phyloP scores from a whole-genome alignment of 2,888 invertebrate species.

The Acanthosepion pharaonis region DNA sequence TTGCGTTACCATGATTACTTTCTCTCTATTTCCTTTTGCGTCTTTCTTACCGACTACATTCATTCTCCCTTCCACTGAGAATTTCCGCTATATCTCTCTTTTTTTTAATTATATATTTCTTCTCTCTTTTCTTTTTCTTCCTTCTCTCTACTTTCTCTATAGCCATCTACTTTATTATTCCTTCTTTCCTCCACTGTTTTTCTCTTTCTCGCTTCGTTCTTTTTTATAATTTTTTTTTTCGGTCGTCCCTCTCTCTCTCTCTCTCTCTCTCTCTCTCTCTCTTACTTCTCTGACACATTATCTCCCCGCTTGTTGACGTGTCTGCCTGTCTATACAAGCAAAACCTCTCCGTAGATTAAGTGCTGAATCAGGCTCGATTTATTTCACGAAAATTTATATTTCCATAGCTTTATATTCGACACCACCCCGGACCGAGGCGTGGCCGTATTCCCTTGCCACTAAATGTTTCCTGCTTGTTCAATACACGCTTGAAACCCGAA shows the following conservation, averaged over 20 bases:
- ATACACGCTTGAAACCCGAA: not conserved
- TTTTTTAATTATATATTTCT: no score
- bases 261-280: not conserved
- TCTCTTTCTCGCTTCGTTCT: not conserved
- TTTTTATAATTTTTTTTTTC: not conserved
- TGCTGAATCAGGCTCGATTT: constrained; percentile 18
- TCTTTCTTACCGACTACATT: no score
- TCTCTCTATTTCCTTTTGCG: no score
- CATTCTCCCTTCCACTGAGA: no score
- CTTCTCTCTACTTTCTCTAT: no score
- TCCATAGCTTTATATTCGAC: not conserved
- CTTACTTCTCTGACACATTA: not conserved
- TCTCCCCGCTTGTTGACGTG: not conserved
- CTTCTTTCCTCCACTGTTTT: not conserved
- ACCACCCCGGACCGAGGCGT: constrained; percentile 10
- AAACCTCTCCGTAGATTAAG: not conserved
- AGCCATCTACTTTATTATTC: no score
- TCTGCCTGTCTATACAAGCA: not conserved
- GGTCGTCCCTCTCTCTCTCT: not conserved
- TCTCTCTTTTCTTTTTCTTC: no score
- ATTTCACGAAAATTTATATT: not conserved
- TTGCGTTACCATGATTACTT: no score
- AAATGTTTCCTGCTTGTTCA: not conserved
- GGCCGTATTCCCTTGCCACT: not conserved
- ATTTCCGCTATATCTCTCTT: no score